Base-by-base conservation (phyloP, 2,797 vertebrate genomes). In the Danio aesculapii region DNA sequence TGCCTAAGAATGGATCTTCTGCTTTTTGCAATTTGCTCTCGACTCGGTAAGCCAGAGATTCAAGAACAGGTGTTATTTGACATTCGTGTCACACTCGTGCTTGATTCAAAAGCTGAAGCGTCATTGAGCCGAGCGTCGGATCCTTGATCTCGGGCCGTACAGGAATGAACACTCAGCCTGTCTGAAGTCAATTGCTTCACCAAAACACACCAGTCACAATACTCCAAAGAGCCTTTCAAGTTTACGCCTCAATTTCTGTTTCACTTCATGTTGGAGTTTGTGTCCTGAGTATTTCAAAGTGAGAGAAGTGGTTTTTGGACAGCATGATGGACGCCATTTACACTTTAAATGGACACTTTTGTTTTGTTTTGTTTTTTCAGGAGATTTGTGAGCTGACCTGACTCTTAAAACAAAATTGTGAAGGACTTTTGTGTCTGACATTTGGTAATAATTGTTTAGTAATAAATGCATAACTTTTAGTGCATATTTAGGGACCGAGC, bases 21-120 rank as follows among this genome's bases (percentile, higher is more conserved):
- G 41, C 62, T 67, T 46, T 16, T 69, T 17, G 49, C 5, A 17
- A 1, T 55, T 64, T 39, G 59, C 57, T 80, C 30, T 30, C 30
- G 30, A 30, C 30, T 30, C 30, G 30, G 30, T 30, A 59, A 53
- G 78, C 49, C 47, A 73, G 59, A 41, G 39, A 76, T 75, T 62
- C 62, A 75, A 11, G 5, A 62, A 44, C 79, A 68, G 66, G 62
- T 69, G 62, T 68, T 75, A 62, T 13, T 81, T 81, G 72, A 68
- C 57, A 81, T 75, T 80, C 78, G 30, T 39, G 59, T 80, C 78
- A 66, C 68, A 55, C 39, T 6, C 47, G 12, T 30, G 44, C 67
- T 79, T 61, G 6, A 71, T 79, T 71, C 57, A 50, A 49, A 72
- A 46, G n/a, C 17, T 16, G 53, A 46, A 55, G 78, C 49, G 21